Percentiles rank a stretch among this genome's conserved stretches.
Evolutionary conservation across 2,113 vertebrate genomes (phyloP).

Genomic region (Thinocorus orbignyianus): DNA sequence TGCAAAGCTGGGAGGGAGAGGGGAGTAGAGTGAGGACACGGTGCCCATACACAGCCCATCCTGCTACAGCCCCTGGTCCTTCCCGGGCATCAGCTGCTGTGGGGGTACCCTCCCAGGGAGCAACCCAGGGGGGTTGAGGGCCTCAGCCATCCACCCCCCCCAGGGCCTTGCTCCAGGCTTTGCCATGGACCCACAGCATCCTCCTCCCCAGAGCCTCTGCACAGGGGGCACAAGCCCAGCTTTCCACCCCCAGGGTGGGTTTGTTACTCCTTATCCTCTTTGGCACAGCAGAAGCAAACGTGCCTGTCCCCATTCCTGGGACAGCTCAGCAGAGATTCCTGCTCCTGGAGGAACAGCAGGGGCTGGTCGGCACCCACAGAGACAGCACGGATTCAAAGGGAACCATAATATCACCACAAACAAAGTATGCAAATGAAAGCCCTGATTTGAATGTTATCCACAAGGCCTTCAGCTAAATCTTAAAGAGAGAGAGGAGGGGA

Average conservation of each 20-base stretch:
- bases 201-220: not conserved
- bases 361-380: not conserved
- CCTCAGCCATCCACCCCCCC: not conserved
- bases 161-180: not conserved
- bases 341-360: not conserved
- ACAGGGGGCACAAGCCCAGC: not conserved
- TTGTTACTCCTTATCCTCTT: not conserved
- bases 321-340: not conserved
- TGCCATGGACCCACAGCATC: not conserved
- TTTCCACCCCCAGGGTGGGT: not conserved
- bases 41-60: accelerated
- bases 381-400: not conserved
- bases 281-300: accelerated
- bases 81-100: not conserved
- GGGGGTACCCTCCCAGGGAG: not conserved
- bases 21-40: not conserved
- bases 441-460: conserved; percentile 13
- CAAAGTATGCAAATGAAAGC: not conserved
- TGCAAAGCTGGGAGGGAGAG: conserved; percentile 48
- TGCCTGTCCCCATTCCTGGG: not conserved
- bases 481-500: not conserved
- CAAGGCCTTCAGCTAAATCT: not conserved
- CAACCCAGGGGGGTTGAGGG: accelerated
- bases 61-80: not conserved
- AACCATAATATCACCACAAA: not conserved